phyloP scores from a whole-genome alignment of 1,140 invertebrate genomes.

The Philotrypesis tridentata region DNA sequence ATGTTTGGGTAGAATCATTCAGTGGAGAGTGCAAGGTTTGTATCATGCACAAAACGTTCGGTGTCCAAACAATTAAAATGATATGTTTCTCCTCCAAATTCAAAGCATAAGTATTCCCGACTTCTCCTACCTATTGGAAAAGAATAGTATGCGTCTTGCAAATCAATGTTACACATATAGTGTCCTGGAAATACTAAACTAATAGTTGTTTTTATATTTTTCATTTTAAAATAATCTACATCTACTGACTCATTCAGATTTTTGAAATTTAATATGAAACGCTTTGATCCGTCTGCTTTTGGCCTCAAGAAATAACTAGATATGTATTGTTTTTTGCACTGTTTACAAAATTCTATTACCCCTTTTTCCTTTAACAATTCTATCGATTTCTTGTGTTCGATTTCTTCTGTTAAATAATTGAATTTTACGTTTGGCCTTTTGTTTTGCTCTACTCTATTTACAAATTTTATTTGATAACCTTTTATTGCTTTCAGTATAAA shows the following conservation, averaged over 20 bases:
- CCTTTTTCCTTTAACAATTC: slow-evolving; percentile 20
- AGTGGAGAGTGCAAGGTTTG: too few relatives aligned
- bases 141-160: slow-evolving; percentile 43
- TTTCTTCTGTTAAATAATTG: not conserved
- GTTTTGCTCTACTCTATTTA: not conserved
- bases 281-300: slow-evolving; percentile 29
- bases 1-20: too few relatives aligned
- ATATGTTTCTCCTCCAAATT: too few relatives aligned
- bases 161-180: slow-evolving; percentile 36
- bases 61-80: too few relatives aligned
- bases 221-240: slow-evolving; percentile 47
- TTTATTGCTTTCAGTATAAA: slow-evolving; percentile 46
- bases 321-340: slow-evolving; percentile 34
- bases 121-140: not conserved
- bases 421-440: not conserved
- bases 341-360: slow-evolving; percentile 35
- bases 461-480: slow-evolving; percentile 52
- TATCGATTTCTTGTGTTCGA: not conserved
- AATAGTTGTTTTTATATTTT: slow-evolving; percentile 42
- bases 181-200: slow-evolving; percentile 37
- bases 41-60: too few relatives aligned
- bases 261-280: slow-evolving; percentile 46
- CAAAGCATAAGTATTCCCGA: slow-evolving; percentile 44
- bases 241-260: slow-evolving; percentile 41
- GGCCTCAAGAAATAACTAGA: slow-evolving; percentile 41